Conservation (phyloP, 2,113 vertebrate genomes). For the Miniopterus natalensis region DNA sequence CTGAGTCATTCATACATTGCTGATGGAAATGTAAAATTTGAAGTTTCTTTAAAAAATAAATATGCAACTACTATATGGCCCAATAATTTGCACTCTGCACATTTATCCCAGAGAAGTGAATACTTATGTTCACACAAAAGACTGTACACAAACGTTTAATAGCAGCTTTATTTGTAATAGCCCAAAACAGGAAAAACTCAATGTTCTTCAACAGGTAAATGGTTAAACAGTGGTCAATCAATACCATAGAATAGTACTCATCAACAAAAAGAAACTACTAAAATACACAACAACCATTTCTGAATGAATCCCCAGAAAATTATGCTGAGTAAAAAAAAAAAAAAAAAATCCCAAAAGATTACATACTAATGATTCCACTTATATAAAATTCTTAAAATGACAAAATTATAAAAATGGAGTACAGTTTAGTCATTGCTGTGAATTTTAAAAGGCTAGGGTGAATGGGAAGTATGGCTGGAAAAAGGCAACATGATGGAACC, state of each 20-base stretch:
- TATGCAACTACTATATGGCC: neutral
- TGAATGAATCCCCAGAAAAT: constrained; percentile 20
- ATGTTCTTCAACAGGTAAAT: neutral
- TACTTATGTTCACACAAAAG: constrained; percentile 40
- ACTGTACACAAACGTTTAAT: neutral
- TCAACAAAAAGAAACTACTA: neutral
- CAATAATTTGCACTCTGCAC: neutral
- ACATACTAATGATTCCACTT: neutral
- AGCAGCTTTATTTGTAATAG: neutral
- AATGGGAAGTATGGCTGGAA: neutral
- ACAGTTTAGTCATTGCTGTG: neutral
- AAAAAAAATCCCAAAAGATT: neutral
- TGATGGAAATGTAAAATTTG: neutral
- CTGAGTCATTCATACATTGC: neutral
- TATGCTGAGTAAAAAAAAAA: neutral
- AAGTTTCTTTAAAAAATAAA: neutral
- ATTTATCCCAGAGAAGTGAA: neutral
- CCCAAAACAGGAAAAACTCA: neutral
- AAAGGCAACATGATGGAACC: neutral
- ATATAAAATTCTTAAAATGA: constrained; percentile 9
- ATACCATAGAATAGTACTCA: neutral
- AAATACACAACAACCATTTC: neutral
- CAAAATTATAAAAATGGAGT: constrained; percentile 40
- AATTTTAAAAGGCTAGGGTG: neutral
- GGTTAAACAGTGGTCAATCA: neutral